Conservation (phyloP, 37 sponge, comb jelly and placozoan genomes). For the Amphimedon queenslandica region DNA sequence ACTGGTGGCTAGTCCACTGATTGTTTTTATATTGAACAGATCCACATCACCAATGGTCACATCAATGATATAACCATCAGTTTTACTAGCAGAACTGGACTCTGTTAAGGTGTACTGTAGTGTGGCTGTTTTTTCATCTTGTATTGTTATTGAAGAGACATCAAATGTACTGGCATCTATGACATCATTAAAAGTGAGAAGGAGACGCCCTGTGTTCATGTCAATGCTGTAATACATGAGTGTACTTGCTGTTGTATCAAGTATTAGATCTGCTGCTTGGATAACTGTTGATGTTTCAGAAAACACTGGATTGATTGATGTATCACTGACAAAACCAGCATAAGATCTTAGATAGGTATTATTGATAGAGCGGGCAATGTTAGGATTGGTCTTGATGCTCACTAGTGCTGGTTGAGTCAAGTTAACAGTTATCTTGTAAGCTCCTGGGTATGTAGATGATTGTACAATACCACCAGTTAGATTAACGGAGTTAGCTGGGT, state of each 20-base stretch:
- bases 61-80: constrained; percentile 57
- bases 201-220: constrained; percentile 67
- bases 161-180: constrained; percentile 58
- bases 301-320: constrained; percentile 11
- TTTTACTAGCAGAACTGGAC: constrained; percentile 34
- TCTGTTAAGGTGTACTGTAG: constrained; percentile 49
- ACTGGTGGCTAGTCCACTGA: constrained; percentile 47
- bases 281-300: not conserved
- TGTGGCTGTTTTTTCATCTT: constrained; percentile 26
- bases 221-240: constrained; percentile 63
- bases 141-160: constrained; percentile 56
- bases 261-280: constrained; percentile 14
- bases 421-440: constrained; percentile 36
- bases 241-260: constrained; percentile 33
- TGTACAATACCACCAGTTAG: constrained; percentile 73
- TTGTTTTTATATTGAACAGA: constrained; percentile 70
- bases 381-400: constrained; percentile 54
- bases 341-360: constrained; percentile 38
- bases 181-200: constrained; percentile 82
- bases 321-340: constrained; percentile 49
- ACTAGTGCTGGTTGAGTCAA: constrained; percentile 70
- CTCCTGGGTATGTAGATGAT: constrained; percentile 33
- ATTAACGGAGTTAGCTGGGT: constrained; percentile 28
- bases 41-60: constrained; percentile 77
- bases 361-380: constrained; percentile 24